These are phyloP conservation scores for Forpus xanthops DNA, from an alignment of 2,797 vertebrate species.

Conservation along the genomic window DNA sequence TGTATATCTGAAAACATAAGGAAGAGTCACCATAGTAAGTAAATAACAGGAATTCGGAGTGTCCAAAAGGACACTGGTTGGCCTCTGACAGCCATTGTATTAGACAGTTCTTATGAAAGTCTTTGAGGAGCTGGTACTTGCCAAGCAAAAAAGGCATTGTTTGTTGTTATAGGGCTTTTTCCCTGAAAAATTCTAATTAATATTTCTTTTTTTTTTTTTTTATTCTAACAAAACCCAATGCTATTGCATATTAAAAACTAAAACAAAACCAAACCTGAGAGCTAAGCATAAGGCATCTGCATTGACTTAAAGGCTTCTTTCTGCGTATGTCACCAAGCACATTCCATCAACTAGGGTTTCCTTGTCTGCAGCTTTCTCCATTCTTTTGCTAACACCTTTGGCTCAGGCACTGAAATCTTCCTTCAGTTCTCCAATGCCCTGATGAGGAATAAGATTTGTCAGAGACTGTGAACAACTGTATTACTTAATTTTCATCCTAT, in stretches of 20 bases:
- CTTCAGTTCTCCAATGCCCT: background rate
- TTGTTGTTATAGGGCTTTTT: too few relatives aligned
- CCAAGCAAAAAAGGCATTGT: background rate
- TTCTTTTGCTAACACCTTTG: background rate
- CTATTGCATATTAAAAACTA: background rate
- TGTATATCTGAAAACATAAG: background rate
- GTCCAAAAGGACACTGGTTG: background rate
- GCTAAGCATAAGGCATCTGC: background rate
- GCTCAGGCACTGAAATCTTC: background rate
- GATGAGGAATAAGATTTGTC: background rate
- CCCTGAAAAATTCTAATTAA: background rate
- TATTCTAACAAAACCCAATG: background rate
- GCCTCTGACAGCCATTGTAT: background rate
- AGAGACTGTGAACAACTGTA: background rate
- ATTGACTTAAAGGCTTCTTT: background rate
- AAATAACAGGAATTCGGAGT: background rate
- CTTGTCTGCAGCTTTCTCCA: background rate
- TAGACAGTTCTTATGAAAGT: background rate
- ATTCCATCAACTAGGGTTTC: background rate
- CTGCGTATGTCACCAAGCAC: background rate
- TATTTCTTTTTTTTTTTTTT: accelerated
- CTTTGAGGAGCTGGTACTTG: background rate
- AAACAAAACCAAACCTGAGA: background rate
- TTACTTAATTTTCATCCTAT: background rate
- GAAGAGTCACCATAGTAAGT: background rate